phyloP scores from a whole-genome alignment of 2,888 invertebrate genomes.

The Aphodius granarius region DNA sequence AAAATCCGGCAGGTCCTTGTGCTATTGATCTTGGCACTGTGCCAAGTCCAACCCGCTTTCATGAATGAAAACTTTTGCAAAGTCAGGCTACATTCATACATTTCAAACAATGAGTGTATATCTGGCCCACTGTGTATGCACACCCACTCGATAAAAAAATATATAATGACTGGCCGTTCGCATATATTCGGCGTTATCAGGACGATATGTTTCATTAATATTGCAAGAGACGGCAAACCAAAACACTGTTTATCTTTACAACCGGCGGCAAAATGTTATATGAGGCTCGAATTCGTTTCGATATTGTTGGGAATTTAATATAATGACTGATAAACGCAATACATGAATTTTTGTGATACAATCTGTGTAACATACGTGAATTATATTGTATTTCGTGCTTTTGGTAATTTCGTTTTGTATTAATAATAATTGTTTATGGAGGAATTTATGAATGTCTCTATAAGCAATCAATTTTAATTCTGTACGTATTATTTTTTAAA shows the following conservation, averaged over 20 bases:
- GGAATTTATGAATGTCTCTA: too few species aligned
- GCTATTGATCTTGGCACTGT: background rate
- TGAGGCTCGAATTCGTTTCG: background rate
- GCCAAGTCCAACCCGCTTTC: background rate
- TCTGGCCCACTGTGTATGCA: background rate
- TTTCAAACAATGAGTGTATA: background rate
- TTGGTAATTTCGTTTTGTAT: background rate
- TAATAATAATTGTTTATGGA: too few species aligned
- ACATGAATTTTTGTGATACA: background rate
- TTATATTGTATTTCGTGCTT: background rate
- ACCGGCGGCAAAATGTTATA: background rate
- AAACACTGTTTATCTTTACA: background rate
- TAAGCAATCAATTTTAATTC: too few species aligned
- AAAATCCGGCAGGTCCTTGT: background rate
- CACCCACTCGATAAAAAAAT: background rate
- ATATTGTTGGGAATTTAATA: background rate
- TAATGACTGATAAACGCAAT: background rate
- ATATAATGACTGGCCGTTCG: background rate
- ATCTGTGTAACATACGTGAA: background rate
- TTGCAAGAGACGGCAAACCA: background rate
- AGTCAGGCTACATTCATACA: background rate
- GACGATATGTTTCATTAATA: background rate
- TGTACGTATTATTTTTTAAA: too few species aligned
- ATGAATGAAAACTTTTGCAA: background rate
- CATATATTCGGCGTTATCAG: background rate